phyloP scores from a whole-genome alignment of 2,888 invertebrate genomes.

The Meiosimyza decipiens region DNA sequence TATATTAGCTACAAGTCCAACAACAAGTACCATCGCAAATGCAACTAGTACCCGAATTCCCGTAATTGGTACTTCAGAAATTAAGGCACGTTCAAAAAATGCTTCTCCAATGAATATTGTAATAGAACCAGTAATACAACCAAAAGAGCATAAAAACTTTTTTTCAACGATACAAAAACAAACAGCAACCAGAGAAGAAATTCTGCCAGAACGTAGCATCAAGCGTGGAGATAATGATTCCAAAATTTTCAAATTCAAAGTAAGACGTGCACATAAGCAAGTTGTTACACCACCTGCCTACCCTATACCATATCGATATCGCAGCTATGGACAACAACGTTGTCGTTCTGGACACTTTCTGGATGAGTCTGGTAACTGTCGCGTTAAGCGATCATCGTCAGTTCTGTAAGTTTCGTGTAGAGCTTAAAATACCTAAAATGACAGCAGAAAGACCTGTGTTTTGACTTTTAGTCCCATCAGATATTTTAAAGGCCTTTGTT shows the following conservation, averaged over 20 bases:
- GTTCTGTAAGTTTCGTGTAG: constrained; percentile 53
- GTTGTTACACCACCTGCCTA: not conserved
- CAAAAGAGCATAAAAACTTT: constrained; percentile 10
- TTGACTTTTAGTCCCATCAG: no score
- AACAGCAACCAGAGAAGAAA: constrained; percentile 7
- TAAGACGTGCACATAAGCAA: constrained; percentile 48
- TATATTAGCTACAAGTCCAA: constrained; percentile 46
- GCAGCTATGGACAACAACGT: constrained; percentile 36
- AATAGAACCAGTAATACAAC: constrained; percentile 8
- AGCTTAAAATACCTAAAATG: no score
- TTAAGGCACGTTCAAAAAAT: constrained; percentile 23
- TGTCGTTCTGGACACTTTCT: constrained; percentile 55
- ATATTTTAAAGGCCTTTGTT: constrained; percentile 10
- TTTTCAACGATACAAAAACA: constrained; percentile 24
- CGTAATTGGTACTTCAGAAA: not conserved
- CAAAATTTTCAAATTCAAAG: constrained; percentile 56
- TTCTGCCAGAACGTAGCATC: constrained; percentile 28
- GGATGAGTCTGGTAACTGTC: constrained; percentile 56
- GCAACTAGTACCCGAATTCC: not conserved
- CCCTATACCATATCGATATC: not conserved
- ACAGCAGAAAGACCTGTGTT: no score
- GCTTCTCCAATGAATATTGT: not conserved
- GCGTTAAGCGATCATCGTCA: constrained; percentile 52
- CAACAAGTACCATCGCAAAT: not conserved
- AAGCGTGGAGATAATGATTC: constrained; percentile 50